Base-by-base conservation (phyloP, 2,113 vertebrate genomes). In the Neopipo cinnamomea region DNA sequence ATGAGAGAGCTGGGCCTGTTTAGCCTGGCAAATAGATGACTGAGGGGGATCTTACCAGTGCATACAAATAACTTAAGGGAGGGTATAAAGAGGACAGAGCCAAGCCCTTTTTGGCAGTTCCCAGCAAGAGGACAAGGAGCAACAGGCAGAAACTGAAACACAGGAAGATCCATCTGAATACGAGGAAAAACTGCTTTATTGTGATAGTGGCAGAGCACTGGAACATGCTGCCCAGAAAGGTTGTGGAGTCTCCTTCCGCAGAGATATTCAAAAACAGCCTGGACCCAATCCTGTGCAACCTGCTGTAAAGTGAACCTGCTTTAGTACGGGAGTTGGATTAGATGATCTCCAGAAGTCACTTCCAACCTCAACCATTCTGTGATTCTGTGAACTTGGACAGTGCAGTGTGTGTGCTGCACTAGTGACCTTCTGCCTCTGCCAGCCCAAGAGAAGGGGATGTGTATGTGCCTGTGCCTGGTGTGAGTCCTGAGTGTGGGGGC, bases 391-490 rank as follows among this genome's bases (percentile, higher is more conserved):
- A 41, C 24, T 24, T 41, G 24, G 24, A 28, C 27, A 46, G 12
- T 16, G 47, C 46, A 14, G 5, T n/a, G 8, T 33, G 12, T 67
- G 39, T 39, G 19, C 61, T 59, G 20, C 33, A 25, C 53, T 14
- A 19, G 14, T 61, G 25, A 42, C 41, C 2, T 19, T 62, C 21
- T 83, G n/a, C 46, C 20, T 47, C 30, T 55, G 21, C 62, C 55
- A 7, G 44, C 2, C 44, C 39, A 67, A 30, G n/a, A 28, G 56
- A 18, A 71, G 18, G 23, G 41, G 17, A 50, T 0, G 0, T 52
- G 61, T n/a, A 33, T 33, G 6, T 81, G 20, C 53, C 44, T 15
- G 24, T 55, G 53, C 20, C 30, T n/a, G 42, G 1, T 24, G n/a
- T 23, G 30, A 83, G 17, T 21, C 41, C 62, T 58, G 20, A n/a